Conservation (phyloP, 2,888 invertebrate genomes). For the Leptothorax acervorum region DNA sequence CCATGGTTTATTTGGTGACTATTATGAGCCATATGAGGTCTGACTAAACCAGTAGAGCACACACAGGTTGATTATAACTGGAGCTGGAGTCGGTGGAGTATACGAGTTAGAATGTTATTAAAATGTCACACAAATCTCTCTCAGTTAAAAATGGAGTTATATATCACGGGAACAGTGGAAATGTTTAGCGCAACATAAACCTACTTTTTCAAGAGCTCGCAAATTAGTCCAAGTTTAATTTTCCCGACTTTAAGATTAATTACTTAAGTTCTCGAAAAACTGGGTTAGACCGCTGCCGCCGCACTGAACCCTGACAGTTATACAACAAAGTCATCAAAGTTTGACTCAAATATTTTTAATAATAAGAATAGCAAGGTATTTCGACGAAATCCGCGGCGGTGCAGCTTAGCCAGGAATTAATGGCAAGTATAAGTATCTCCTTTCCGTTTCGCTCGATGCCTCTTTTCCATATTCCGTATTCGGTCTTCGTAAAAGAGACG, state of each 20-base stretch:
- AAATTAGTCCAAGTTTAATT: constrained; percentile 24
- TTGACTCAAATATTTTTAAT: background rate
- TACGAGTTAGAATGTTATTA: constrained; percentile 20
- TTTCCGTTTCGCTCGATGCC: background rate
- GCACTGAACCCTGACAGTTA: background rate
- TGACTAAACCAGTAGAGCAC: background rate
- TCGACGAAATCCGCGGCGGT: background rate
- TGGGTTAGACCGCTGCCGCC: background rate
- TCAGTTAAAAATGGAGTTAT: background rate
- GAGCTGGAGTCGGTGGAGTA: background rate
- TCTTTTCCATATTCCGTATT: constrained; percentile 1
- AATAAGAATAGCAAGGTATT: background rate
- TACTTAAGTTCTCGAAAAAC: constrained; percentile 4
- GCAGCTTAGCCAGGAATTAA: background rate
- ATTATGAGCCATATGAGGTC: background rate
- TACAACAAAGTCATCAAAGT: background rate
- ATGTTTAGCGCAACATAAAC: constrained; percentile 5
- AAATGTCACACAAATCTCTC: constrained; percentile 13
- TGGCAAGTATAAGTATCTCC: background rate
- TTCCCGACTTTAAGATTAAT: constrained; percentile 32
- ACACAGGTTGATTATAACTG: background rate
- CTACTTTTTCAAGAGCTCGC: constrained; percentile 22
- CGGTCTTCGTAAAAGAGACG: background rate
- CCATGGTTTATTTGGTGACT: background rate
- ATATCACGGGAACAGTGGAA: background rate